Conservation (phyloP, 2,888 invertebrate species). For the Yponomeuta sedellus region DNA sequence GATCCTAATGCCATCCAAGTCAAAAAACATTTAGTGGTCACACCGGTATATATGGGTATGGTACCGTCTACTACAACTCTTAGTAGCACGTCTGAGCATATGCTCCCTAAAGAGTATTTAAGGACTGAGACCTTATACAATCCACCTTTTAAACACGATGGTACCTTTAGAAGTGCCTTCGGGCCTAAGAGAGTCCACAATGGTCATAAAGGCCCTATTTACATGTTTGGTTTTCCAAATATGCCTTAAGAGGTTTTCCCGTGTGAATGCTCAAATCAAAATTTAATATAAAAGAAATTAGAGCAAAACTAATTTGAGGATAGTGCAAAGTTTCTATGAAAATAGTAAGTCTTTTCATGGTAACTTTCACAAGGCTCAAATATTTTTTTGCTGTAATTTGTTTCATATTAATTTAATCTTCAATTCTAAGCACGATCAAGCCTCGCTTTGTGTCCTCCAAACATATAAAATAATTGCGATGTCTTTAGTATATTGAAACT, state of each 20-base stretch:
- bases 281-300: no score
- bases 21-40: background rate
- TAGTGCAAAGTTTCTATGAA: no score
- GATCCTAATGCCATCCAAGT: background rate
- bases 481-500: no score
- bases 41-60: slow-evolving; percentile 10
- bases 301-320: no score
- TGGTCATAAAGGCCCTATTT: background rate
- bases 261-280: background rate
- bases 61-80: background rate
- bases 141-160: background rate
- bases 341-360: no score
- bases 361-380: no score
- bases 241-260: background rate
- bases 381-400: no score
- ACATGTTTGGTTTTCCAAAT: background rate
- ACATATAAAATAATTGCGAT: no score
- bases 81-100: background rate
- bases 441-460: no score
- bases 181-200: background rate
- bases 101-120: background rate
- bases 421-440: no score
- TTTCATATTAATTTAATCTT: no score
- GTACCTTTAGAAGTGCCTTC: background rate
- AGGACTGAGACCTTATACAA: background rate